A percentile compares a stretch with the other conserved stretches of the same genome.
These are phyloP conservation scores for Adelosebastes latens DNA, from an alignment of 2,797 vertebrate species.

Conservation along the genomic window DNA sequence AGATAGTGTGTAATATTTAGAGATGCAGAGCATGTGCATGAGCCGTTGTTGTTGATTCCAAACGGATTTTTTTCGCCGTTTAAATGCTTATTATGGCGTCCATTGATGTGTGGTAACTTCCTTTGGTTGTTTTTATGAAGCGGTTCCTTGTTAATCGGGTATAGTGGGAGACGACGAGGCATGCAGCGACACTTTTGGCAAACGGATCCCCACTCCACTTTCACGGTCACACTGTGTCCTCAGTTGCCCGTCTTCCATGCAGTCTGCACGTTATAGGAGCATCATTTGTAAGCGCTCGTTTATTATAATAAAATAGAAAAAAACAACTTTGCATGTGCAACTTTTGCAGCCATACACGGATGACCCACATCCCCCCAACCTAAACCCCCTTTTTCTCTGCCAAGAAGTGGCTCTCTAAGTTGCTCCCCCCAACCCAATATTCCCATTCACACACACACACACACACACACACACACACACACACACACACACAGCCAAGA, in stretches of 20 bases:
- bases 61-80: slow-evolving; percentile 27
- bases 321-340: neutral
- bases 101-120: slow-evolving; percentile 66
- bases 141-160: slow-evolving; percentile 60
- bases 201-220: slow-evolving; percentile 49
- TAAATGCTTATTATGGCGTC: slow-evolving; percentile 55
- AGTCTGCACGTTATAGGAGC: slow-evolving; percentile 22
- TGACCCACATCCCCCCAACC: slow-evolving; percentile 5
- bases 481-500: slow-evolving; percentile 47
- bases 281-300: slow-evolving; percentile 18
- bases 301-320: neutral
- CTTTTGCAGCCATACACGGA: slow-evolving; percentile 4
- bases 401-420: slow-evolving; percentile 41
- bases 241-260: slow-evolving; percentile 57
- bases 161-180: slow-evolving; percentile 56
- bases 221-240: slow-evolving; percentile 72
- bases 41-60: slow-evolving; percentile 32
- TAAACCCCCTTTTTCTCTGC: neutral
- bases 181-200: slow-evolving; percentile 60
- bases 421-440: slow-evolving; percentile 23
- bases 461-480: neutral
- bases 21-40: slow-evolving; percentile 13
- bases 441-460: slow-evolving; percentile 9
- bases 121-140: slow-evolving; percentile 63
- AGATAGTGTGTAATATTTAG: neutral